A percentile compares a stretch with the other conserved stretches of the same genome.
Evolutionary conservation across 2,888 invertebrate genomes (phyloP).

Genomic region (Athalia rosae): DNA sequence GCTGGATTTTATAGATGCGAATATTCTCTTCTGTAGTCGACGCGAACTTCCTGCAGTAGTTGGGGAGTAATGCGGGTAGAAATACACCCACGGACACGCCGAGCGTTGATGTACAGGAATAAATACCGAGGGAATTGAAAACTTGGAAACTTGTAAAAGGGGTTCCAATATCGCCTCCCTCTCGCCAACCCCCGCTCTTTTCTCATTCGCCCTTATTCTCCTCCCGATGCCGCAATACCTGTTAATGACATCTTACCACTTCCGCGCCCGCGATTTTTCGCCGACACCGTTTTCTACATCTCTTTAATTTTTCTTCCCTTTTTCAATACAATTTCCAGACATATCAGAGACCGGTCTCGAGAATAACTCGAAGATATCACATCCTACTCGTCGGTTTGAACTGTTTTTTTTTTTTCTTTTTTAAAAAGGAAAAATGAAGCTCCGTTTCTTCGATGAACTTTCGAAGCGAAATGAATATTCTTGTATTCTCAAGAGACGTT

Average conservation of each 20-base stretch:
- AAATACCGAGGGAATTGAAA: constrained; percentile 42
- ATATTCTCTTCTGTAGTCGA: constrained; percentile 1
- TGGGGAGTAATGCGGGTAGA: background rate
- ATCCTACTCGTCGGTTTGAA: background rate
- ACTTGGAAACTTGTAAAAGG: constrained; percentile 51
- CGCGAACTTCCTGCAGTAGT: constrained; percentile 9
- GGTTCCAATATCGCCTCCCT: constrained; percentile 54
- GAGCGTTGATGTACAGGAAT: constrained; percentile 17
- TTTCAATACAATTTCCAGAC: background rate
- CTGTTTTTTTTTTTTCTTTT: background rate
- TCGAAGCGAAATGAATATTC: too few relatives aligned
- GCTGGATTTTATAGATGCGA: background rate
- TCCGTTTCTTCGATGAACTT: too few relatives aligned
- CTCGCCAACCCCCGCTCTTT: too few relatives aligned
- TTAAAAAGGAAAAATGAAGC: background rate
- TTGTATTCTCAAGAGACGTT: too few relatives aligned
- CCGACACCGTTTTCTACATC: background rate
- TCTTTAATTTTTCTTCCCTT: background rate
- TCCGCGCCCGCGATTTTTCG: constrained; percentile 1
- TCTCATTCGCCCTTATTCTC: too few relatives aligned
- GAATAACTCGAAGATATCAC: background rate
- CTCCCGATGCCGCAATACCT: constrained; percentile 37
- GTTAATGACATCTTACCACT: constrained; percentile 53
- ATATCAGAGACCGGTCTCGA: background rate
- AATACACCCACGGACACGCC: background rate